Percentiles rank a stretch among this genome's conserved stretches.
Conservation (phyloP, 2,888 invertebrate species). For the Phorcus lineatus region DNA sequence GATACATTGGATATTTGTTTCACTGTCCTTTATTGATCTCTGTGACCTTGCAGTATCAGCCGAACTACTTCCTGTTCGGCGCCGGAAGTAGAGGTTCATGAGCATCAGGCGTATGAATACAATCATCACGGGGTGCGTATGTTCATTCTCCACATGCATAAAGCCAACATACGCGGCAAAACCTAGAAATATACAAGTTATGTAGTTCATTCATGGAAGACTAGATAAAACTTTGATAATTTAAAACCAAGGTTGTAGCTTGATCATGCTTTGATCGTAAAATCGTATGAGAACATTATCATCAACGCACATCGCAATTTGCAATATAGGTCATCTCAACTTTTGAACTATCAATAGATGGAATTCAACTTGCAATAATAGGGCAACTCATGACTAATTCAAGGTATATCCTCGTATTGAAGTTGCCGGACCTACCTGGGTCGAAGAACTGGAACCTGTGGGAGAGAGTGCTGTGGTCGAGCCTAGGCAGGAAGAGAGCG, state of each 20-base stretch:
- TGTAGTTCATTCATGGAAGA: too few relatives aligned
- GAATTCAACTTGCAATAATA: too few relatives aligned
- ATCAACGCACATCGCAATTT: too few relatives aligned
- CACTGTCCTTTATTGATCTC: not conserved
- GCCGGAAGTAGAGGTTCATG: not conserved
- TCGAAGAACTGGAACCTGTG: constrained; percentile 62
- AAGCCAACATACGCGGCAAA: constrained; percentile 69
- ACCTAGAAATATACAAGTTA: constrained; percentile 51
- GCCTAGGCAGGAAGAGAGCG: constrained; percentile 58
- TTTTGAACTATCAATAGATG: too few relatives aligned
- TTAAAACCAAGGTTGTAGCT: too few relatives aligned
- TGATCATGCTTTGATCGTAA: too few relatives aligned
- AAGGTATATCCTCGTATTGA: too few relatives aligned
- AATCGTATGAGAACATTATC: too few relatives aligned
- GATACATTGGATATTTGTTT: not conserved
- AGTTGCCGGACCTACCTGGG: constrained; percentile 52
- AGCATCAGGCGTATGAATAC: constrained; percentile 50
- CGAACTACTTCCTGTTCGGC: not conserved
- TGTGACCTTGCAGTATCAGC: not conserved
- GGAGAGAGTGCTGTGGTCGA: constrained; percentile 65
- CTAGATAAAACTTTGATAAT: too few relatives aligned
- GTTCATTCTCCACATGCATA: constrained; percentile 63
- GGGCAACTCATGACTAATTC: too few relatives aligned
- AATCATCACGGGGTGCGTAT: constrained; percentile 65
- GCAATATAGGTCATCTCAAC: too few relatives aligned